Evolutionary conservation across 2,113 vertebrate genomes (phyloP).

Genomic region (Alectura lathami): DNA sequence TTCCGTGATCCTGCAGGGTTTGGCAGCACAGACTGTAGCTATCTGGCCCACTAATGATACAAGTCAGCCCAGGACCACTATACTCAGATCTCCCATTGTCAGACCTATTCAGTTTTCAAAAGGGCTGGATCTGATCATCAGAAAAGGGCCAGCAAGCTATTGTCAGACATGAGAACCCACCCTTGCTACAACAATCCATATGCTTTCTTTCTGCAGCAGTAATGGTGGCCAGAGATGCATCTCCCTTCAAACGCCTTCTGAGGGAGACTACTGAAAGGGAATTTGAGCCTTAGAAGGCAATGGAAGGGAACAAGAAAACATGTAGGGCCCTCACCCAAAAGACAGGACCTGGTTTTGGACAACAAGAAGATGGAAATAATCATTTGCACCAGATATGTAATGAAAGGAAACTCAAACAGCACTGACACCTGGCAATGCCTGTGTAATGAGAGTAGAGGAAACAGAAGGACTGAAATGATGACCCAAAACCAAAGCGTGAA

Average conservation of each 20-base stretch:
- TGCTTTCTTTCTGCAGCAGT: not conserved
- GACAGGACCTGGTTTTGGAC: not conserved
- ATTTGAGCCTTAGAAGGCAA: not conserved
- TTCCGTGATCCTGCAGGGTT: not conserved
- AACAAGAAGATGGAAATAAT: not conserved
- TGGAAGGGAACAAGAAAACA: not conserved
- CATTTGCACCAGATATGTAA: not conserved
- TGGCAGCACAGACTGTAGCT: not conserved
- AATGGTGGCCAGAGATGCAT: not conserved
- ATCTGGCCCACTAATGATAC: fast-evolving
- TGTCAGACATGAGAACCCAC: not conserved
- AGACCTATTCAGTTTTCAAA: not conserved
- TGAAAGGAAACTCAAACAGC: not conserved
- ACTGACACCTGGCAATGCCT: not conserved
- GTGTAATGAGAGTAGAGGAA: not conserved
- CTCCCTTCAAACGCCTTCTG: not conserved
- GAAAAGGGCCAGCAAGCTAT: not conserved
- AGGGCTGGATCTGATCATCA: not conserved
- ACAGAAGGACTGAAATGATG: not conserved
- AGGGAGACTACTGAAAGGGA: not conserved
- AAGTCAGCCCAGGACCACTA: not conserved
- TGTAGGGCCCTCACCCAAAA: not conserved
- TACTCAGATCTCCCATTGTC: fast-evolving
- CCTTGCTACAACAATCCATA: not conserved
- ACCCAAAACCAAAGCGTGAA: not conserved